Conservation (phyloP, 1,140 invertebrate genomes). For the Diachasmimorpha longicaudata region DNA sequence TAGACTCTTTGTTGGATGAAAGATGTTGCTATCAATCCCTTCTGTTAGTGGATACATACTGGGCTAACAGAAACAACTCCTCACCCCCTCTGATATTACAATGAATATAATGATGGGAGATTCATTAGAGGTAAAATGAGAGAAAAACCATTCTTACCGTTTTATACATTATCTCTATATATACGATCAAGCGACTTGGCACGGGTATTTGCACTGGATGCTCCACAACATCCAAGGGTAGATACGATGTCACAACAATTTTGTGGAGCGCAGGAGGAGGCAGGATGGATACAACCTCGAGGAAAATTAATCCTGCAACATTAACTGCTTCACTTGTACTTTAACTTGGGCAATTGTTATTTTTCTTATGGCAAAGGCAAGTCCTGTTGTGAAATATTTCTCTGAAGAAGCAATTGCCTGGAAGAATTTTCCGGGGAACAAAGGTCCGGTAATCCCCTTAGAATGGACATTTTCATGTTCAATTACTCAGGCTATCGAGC, state of each 20-base stretch:
- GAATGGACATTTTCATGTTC: conserved; percentile 35
- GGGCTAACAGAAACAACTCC: too few relatives aligned
- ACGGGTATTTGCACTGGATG: conserved; percentile 28
- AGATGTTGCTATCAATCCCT: neutral
- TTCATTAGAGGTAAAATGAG: too few relatives aligned
- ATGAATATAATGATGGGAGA: too few relatives aligned
- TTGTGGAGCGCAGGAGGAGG: neutral
- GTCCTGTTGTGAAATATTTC: too few relatives aligned
- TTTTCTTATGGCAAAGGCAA: too few relatives aligned
- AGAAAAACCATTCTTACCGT: too few relatives aligned
- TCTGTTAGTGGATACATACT: too few relatives aligned
- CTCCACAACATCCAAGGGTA: conserved; percentile 26
- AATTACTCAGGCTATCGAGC: conserved; percentile 33
- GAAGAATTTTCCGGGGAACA: too few relatives aligned
- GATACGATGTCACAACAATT: conserved; percentile 26
- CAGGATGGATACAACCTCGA: conserved; percentile 13
- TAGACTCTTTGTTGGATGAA: neutral
- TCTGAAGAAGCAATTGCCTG: too few relatives aligned
- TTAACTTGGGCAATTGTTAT: too few relatives aligned
- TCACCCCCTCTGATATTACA: too few relatives aligned
- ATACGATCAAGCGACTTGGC: conserved; percentile 15
- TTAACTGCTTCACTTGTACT: conserved; percentile 16
- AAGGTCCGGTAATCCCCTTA: conserved; percentile 16
- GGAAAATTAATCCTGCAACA: conserved; percentile 24
- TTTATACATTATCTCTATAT: too few relatives aligned